Percentiles rank a stretch among this genome's conserved stretches.
phyloP scores from a whole-genome alignment of 1,140 invertebrate genomes.

The Nasonia giraulti region DNA sequence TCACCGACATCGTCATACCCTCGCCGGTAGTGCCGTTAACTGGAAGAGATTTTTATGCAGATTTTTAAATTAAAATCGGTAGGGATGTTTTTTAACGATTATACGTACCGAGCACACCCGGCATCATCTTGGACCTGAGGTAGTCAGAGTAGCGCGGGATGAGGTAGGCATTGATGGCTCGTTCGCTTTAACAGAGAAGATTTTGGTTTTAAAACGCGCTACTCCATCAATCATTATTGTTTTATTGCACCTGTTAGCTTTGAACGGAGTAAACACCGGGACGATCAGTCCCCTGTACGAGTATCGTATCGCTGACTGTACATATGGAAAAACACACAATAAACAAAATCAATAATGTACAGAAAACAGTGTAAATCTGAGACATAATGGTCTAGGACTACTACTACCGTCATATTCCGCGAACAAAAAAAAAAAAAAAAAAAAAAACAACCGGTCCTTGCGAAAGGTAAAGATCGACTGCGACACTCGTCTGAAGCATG shows the following conservation, averaged over 20 bases:
- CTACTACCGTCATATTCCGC: constrained; percentile 3
- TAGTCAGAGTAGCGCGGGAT: constrained; percentile 28
- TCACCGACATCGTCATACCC: constrained; percentile 81
- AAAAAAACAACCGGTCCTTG: background rate
- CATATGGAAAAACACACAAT: background rate
- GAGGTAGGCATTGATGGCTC: background rate
- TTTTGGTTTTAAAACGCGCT: too few species aligned
- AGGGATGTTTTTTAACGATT: constrained; percentile 56
- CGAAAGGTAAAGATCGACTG: background rate
- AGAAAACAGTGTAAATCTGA: background rate
- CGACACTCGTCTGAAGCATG: background rate
- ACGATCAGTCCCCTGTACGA: constrained; percentile 27
- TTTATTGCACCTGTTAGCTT: background rate
- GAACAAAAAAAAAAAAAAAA: too few species aligned
- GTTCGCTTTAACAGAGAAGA: background rate
- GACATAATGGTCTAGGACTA: too few species aligned
- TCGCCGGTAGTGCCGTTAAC: constrained; percentile 89
- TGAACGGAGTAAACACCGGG: constrained; percentile 39
- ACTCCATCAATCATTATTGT: background rate
- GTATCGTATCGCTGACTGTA: constrained; percentile 18
- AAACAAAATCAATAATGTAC: background rate
- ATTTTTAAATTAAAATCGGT: background rate
- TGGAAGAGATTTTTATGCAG: constrained; percentile 69
- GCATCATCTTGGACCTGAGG: constrained; percentile 18
- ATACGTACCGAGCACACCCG: constrained; percentile 27